Base-by-base conservation (phyloP, 2,888 invertebrate genomes). In the Leptinotarsa rubiginosa region DNA sequence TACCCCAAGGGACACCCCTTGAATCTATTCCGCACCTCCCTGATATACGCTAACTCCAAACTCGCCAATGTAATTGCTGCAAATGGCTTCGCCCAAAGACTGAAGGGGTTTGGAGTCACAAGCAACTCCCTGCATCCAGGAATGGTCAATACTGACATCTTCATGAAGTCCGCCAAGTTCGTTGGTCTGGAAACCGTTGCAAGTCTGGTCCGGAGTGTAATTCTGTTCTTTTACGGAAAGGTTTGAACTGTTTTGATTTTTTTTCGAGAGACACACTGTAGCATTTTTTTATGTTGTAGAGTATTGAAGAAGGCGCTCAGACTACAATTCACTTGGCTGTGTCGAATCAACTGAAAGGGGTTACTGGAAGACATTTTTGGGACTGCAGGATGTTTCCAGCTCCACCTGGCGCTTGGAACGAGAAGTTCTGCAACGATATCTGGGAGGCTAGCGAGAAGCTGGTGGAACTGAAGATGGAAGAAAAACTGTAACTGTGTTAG, bases 371-470 rank as follows among this genome's bases (percentile, higher is more conserved):
- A 88, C 95, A 96, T 84, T 96, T 92, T 83, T 91, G 92, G 78
- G 96, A 96, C 84, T 96, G 96, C 84, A 90, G 90, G 84, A 77
- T 81, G 54, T 85, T 85, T 72, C 81, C 82, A 10, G 73, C 79
- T 47, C 85, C 85, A 31, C 85, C 84, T 62, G 82, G 81, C 50
- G 81, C 83, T 47, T 83, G 85, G 83, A 84, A 85, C 54, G 80
- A 81, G 70, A 82, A 82, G 69, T 92, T 92, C 70, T 95, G 93
- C 12, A 92, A 91, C 81, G 93, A 94, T 83, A 87, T 97, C 64
- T 97, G 97, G 97, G 94, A 95, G 83, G 90, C 94, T 75, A 95
- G 95, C 47, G 93, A 94, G 81, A 90, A 91, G 78, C 87, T 96
- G 75, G 93, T 93, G 1, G 92, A 93, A 77, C 87, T 96, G 69